Base-by-base conservation (phyloP, 92 coral and sea anemone species). In the Porites evermanni region DNA sequence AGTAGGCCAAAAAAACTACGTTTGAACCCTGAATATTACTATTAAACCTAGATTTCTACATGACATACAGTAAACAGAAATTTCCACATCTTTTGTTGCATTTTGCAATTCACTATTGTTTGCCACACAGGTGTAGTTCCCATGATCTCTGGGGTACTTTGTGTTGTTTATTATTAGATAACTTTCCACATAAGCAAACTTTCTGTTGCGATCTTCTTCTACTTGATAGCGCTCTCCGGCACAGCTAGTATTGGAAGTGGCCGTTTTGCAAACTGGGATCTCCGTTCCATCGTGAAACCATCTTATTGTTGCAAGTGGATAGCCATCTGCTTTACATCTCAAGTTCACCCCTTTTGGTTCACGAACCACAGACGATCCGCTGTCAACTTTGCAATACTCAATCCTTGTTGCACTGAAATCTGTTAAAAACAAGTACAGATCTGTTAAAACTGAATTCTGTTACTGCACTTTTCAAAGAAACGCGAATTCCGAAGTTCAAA, bases 71-170 rank as follows among this genome's bases (percentile, higher is more conserved):
- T 74, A 63, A 26, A 83, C n/a, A 10, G 74, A 83, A 51, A 83
- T 2, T 2, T 74, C 53, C 65, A 83, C 56, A 65, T 23, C 52
- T 51, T 74, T 64, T 52, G 38, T 18, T 8, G 7, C 87, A 10
- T 20, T 16, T 47, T 80, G 60, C 61, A 56, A 9, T 56, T 56
- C 13, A 12, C 75, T 67, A 87, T 89, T 94, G 18, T 53, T 76
- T 18, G 90, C 93, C 23, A 83, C 80, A 75, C 97, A 94, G 7
- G 84, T 64, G 70, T 94, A 94, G 26, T 51, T 88, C 3, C 95
- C 97, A 56, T 78, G 50, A 44, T 89, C 91, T 17, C 73, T 83
- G 50, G 87, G 87, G 21, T 47, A 83, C 19, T 24, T 14, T 44
- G 87, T 74, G 8, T 16, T 50, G 4, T 12, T 18, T 23, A 83